Percentiles rank a stretch among this genome's conserved stretches.
These are phyloP conservation scores for Agrilus biguttatus DNA, from an alignment of 2,888 invertebrate genomes.

Conservation along the genomic window DNA sequence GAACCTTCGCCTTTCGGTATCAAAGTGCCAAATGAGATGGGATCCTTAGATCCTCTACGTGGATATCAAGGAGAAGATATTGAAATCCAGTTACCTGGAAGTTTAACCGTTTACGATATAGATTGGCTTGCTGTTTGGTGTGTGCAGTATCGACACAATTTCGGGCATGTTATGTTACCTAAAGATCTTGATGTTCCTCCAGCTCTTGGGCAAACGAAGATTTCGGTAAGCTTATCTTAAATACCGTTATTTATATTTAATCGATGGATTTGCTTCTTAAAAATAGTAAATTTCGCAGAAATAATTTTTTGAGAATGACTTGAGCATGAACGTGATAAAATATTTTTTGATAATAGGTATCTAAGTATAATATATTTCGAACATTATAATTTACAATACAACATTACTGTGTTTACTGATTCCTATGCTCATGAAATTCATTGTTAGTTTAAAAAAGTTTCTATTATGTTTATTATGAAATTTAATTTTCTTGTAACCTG, in stretches of 20 bases:
- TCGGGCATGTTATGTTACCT: slow-evolving; percentile 78
- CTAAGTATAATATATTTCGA: too few species aligned
- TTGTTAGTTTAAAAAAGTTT: too few species aligned
- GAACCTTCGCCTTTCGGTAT: slow-evolving; percentile 69
- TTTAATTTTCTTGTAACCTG: too few species aligned
- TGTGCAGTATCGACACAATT: slow-evolving; percentile 78
- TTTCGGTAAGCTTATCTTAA: slow-evolving; percentile 52
- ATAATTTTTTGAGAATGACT: too few species aligned
- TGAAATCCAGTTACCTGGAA: slow-evolving; percentile 74
- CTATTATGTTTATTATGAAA: too few species aligned
- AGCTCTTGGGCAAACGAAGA: slow-evolving; percentile 78
- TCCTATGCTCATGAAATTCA: too few species aligned
- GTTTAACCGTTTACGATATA: slow-evolving; percentile 76
- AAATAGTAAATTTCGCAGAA: too few species aligned
- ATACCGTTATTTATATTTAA: slow-evolving; percentile 13
- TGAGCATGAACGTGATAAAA: too few species aligned
- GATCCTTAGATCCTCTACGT: slow-evolving; percentile 63
- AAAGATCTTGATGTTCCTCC: slow-evolving; percentile 82
- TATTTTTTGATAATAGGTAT: too few species aligned
- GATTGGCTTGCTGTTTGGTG: slow-evolving; percentile 90
- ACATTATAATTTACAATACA: too few species aligned
- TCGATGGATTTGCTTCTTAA: neutral
- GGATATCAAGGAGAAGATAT: slow-evolving; percentile 87
- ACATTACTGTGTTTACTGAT: too few species aligned
- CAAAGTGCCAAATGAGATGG: slow-evolving; percentile 82